Conservation (phyloP, 2,797 vertebrate species). For the Trematomus bernacchii region DNA sequence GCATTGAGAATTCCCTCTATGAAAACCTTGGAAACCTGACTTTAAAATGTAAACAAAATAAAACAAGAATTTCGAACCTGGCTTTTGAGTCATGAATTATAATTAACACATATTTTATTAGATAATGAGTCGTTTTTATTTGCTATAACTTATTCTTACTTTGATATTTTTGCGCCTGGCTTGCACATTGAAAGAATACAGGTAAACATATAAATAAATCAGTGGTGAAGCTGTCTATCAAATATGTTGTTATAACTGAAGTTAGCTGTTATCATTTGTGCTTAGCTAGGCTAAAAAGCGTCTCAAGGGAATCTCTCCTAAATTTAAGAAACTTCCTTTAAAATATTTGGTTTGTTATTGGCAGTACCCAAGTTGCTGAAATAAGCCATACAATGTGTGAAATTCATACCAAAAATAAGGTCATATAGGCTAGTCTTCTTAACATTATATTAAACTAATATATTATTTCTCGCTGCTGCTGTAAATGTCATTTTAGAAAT, state of each 20-base stretch:
- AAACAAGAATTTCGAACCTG: no score
- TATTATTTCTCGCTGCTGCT: slow-evolving; percentile 4
- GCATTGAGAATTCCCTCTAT: no score
- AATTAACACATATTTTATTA: no score
- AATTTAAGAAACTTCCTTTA: background rate
- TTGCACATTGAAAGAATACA: background rate
- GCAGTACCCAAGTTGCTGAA: background rate
- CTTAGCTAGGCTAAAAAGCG: background rate
- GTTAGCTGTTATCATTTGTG: background rate
- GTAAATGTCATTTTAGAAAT: background rate
- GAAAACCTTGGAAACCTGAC: no score
- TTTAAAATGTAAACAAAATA: no score
- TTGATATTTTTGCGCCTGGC: background rate
- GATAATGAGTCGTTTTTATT: no score
- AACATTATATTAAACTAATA: background rate
- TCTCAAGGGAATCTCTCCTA: background rate
- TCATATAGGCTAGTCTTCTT: no score
- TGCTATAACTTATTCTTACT: no score
- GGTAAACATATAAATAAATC: background rate
- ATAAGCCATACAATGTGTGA: background rate
- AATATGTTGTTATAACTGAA: no score
- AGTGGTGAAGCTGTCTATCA: background rate
- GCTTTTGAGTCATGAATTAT: no score
- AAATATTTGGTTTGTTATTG: background rate
- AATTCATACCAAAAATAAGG: background rate